A percentile compares a stretch with the other conserved stretches of the same genome.
Conservation (phyloP, 2,113 vertebrate species). For the Erinaceus europaeus region DNA sequence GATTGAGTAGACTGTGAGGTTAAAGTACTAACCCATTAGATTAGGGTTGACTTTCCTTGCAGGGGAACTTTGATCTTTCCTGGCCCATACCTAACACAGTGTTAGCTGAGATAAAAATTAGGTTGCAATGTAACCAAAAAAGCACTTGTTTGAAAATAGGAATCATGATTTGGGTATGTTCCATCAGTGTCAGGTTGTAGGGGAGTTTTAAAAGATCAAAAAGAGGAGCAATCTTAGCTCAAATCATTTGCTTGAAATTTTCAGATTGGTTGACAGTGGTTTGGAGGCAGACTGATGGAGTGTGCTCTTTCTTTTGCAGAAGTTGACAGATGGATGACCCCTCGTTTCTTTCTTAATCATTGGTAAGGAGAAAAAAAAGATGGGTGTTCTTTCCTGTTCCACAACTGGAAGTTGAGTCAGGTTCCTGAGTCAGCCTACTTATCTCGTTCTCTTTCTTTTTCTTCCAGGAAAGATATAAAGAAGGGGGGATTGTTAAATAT, state of each 20-base stretch:
- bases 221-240: not conserved
- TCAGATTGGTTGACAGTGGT: not conserved
- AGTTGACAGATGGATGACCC: not conserved
- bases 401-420: not conserved
- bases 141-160: not conserved
- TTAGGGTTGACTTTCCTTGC: constrained; percentile 8
- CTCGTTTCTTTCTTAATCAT: not conserved
- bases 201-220: not conserved
- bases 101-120: not conserved
- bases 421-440: not conserved
- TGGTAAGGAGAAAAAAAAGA: not conserved
- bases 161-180: not conserved
- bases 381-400: not conserved
- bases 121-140: not conserved
- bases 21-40: constrained; percentile 46
- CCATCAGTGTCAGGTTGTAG: not conserved
- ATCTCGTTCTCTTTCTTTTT: too few relatives aligned
- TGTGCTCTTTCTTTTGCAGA: not conserved
- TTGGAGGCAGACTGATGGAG: not conserved
- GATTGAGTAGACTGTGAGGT: constrained; percentile 51
- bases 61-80: constrained; percentile 17
- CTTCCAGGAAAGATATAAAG: too few relatives aligned
- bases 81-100: not conserved
- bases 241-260: not conserved
- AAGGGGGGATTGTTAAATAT: too few relatives aligned